Percentiles rank a stretch among this genome's conserved stretches.
These are phyloP conservation scores for Ichneumon xanthorius DNA, from an alignment of 2,888 invertebrate genomes.

Conservation along the genomic window DNA sequence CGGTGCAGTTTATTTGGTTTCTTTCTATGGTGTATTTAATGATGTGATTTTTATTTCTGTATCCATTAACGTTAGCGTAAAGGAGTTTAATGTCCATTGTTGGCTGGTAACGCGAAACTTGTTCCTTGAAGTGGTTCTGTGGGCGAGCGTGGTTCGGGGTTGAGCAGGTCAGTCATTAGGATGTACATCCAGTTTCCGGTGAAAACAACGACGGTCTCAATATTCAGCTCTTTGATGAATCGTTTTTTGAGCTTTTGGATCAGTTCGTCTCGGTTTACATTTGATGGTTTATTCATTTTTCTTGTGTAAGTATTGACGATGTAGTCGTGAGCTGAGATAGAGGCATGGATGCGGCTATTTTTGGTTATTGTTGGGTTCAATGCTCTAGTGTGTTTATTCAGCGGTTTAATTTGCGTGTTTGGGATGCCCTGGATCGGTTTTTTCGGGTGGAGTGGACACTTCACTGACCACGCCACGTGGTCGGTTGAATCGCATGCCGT, in stretches of 20 bases:
- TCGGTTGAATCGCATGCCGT: no score
- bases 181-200: not conserved
- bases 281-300: not conserved
- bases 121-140: not conserved
- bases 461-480: no score
- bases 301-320: not conserved
- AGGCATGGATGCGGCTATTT: not conserved
- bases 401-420: no score
- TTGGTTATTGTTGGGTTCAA: not conserved
- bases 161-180: not conserved
- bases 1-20: slow-evolving; percentile 38
- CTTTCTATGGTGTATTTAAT: slow-evolving; percentile 26
- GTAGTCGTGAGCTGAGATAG: not conserved
- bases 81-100: not conserved
- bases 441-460: no score
- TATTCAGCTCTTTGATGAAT: not conserved
- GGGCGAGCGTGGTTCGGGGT: not conserved
- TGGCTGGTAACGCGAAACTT: not conserved
- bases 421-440: no score
- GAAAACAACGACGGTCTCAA: not conserved
- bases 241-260: not conserved
- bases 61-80: slow-evolving; percentile 19
- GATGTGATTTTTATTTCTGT: slow-evolving; percentile 11
- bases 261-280: not conserved
- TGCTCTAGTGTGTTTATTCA: no score